A percentile compares a stretch with the other conserved stretches of the same genome.
Evolutionary conservation across 2,888 invertebrate genomes (phyloP).

Genomic region (Dorcus hopei): DNA sequence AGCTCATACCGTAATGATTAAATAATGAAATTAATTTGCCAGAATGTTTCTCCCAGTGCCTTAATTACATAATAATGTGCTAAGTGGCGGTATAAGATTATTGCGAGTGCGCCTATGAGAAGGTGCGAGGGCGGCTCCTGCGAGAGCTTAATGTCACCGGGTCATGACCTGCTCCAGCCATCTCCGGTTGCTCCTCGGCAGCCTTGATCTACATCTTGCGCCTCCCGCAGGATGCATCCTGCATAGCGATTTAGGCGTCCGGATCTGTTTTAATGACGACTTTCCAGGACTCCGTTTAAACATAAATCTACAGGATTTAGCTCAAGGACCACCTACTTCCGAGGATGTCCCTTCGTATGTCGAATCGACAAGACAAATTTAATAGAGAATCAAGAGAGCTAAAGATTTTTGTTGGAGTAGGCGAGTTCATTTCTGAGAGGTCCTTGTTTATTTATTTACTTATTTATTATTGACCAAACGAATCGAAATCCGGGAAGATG

Average conservation of each 20-base stretch:
- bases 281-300: neutral
- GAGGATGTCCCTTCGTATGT: no score
- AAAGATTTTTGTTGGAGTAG: no score
- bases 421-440: no score
- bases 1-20: neutral
- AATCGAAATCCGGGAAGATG: no score
- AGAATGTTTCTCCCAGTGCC: conserved; percentile 1
- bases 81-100: conserved; percentile 11
- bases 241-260: conserved; percentile 7
- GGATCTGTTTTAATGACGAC: neutral
- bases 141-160: conserved; percentile 23
- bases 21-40: conserved; percentile 9
- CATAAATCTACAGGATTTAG: neutral
- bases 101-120: conserved; percentile 12
- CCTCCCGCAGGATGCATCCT: conserved; percentile 8
- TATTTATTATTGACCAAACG: no score
- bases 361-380: no score
- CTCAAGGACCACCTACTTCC: no score
- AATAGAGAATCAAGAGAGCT: no score
- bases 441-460: no score
- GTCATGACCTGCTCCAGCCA: conserved; percentile 20
- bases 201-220: conserved; percentile 15
- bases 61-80: conserved; percentile 12
- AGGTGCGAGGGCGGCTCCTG: conserved; percentile 18
- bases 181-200: conserved; percentile 5